Base-by-base conservation (phyloP, 2,888 invertebrate species). In the Neocrepidodera transversa region DNA sequence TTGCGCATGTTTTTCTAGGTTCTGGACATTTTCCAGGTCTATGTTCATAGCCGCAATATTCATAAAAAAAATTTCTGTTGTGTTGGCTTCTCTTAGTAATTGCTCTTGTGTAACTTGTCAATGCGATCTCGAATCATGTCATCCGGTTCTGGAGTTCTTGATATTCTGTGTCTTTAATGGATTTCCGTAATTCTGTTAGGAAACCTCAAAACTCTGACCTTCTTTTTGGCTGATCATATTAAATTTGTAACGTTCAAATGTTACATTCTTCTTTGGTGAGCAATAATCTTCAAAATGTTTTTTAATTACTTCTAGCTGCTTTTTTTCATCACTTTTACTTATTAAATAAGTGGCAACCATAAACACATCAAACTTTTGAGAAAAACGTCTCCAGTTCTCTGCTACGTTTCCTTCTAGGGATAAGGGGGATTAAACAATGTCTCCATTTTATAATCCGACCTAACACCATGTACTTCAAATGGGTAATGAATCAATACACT, bases 171-270 rank as follows among this genome's bases (percentile, higher is more conserved):
- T 55, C 55, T 58, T 74, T 68, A 8, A 67, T 60, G 14, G 68
- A 58, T 45, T 67, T 67, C 58, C 62, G 67, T 35, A 70, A 36
- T 28, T 73, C 69, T 1, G 68, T 67, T 30, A 71, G 42, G 62
- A 73, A 74, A 30, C 55, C 71, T 71, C 58, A 73, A 71, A 16
- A 40, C 50, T 63, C 73, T 71, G n/a, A 67, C 66, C n/a, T 48
- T 69, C 66, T 36, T 57, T 62, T 56, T 73, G 73, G 3, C 56
- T 47, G 16, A 71, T 66, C 40, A 60, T 67, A 38, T 70, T 64
- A 53, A 74, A 64, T 7, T 32, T 17, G 50, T 23, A 23, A 23
- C 23, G 7, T 23, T 7, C 23, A 7, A 23, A 23, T 5, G 23
- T 63, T 11, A 62, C 58, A 58, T n/a, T n/a, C 45, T 48, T 40